Percentiles rank a stretch among this genome's conserved stretches.
Conservation (phyloP, 2,797 vertebrate species). For the Aythya fuligula region DNA sequence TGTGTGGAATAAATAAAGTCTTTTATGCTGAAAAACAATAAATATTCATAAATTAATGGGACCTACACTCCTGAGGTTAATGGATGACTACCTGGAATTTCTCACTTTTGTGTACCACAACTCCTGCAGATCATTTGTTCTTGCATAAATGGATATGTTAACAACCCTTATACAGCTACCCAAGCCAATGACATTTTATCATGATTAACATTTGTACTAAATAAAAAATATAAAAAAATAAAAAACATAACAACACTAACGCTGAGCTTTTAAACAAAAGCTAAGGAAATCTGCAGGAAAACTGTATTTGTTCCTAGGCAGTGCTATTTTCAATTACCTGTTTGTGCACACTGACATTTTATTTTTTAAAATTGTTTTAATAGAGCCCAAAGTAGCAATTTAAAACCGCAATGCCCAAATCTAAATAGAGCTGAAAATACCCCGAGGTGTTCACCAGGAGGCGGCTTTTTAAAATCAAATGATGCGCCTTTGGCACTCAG, state of each 20-base stretch:
- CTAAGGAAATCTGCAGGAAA: conserved; percentile 17
- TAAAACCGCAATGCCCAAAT: conserved; percentile 39
- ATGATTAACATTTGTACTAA: conserved; percentile 7
- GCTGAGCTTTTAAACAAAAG: conserved; percentile 20
- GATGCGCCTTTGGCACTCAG: neutral
- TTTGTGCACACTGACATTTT: conserved; percentile 52
- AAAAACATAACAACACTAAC: neutral
- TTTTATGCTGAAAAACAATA: conserved; percentile 16
- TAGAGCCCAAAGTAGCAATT: conserved; percentile 56
- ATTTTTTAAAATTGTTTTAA: conserved; percentile 56
- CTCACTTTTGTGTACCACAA: neutral
- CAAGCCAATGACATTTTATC: conserved; percentile 7
- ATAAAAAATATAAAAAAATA: neutral
- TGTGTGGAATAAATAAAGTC: neutral
- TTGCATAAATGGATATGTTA: conserved; percentile 14
- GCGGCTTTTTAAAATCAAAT: conserved; percentile 53
- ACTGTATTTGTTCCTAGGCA: neutral
- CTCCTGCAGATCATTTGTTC: conserved; percentile 16
- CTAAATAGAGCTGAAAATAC: conserved; percentile 52
- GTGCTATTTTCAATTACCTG: conserved; percentile 52
- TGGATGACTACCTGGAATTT: neutral
- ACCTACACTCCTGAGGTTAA: neutral
- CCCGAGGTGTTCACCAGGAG: neutral
- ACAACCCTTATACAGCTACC: neutral
- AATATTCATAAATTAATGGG: neutral